Base-by-base conservation (phyloP, 2,888 invertebrate species). In the Thumatha senex region DNA sequence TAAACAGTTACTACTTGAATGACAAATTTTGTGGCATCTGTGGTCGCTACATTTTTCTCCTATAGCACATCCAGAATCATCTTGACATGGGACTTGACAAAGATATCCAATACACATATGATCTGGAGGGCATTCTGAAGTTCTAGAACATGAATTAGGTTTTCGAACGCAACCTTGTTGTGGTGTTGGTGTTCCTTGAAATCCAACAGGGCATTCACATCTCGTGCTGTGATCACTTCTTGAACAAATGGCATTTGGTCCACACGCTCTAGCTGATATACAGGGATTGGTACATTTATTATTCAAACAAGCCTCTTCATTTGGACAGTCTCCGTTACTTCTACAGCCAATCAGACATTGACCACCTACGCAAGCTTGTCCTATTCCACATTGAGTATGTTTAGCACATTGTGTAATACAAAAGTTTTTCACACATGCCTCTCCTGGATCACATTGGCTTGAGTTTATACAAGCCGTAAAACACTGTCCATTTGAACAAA, bases 91-190 rank as follows among this genome's bases (percentile, higher is more conserved):
- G 34, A 96, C 93, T 75, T 95, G 95, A 71, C 98, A 98, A 62
- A 95, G 93, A 45, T 95, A 94, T 13, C 93, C 95, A 38, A 96
- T 94, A 76, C 98, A 98, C 87, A 94, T 93, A 67, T 96, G 95
- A 44, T 95, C 94, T 40, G 91, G 89, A 4, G 96, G 95, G 73
- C 98, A 98, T 65, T 96, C 94, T 43, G 93, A 92, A 34, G 94
- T 93, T 54, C 92, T 92, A 34, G 89, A 85, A 68, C 98, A 98
- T 13, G 92, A 77, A 36, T 93, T 92, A n/a, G 97, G 95, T 48
- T 96, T 94, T 63, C 98, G 92, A 7, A 97, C 95, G 76, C 98
- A 98, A 5, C 97, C 97, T 84, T 97, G 96, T 77, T 97, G 95
- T 0, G 98, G 95, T 12, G 95, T 95, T 12, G 97, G 97, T 74